Percentiles rank a stretch among this genome's conserved stretches.
phyloP scores from a whole-genome alignment of 2,888 invertebrate genomes.

The Apamea crenata region DNA sequence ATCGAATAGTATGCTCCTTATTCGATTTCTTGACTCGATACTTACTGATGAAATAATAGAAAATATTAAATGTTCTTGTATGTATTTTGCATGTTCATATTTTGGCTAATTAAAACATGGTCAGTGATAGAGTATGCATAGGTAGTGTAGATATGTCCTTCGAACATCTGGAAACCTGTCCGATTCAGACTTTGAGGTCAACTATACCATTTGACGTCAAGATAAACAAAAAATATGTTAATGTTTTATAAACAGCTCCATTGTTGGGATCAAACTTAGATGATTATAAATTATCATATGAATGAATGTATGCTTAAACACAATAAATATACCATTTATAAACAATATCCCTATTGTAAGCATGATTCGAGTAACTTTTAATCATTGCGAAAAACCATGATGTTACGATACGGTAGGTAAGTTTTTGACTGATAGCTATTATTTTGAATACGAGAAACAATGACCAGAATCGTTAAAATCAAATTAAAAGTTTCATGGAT shows the following conservation, averaged over 20 bases:
- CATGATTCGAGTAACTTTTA: not conserved
- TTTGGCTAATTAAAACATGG: not conserved
- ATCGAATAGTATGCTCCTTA: no score
- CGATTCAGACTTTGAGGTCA: constrained; percentile 61
- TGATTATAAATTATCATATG: constrained; percentile 9
- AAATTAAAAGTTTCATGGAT: not conserved
- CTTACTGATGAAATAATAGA: not conserved
- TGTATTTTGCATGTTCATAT: not conserved
- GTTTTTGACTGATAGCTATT: not conserved
- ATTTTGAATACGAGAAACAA: not conserved
- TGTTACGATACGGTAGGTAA: not conserved
- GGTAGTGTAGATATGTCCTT: not conserved
- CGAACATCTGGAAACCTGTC: constrained; percentile 31
- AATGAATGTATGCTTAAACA: not conserved
- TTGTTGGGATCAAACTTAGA: constrained; percentile 34
- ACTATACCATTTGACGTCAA: constrained; percentile 61
- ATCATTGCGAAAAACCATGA: not conserved
- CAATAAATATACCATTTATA: not conserved
- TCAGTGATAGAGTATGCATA: not conserved
- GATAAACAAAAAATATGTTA: constrained; percentile 56
- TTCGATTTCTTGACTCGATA: not conserved
- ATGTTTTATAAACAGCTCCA: constrained; percentile 41
- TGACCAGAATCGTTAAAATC: not conserved
- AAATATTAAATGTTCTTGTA: not conserved
- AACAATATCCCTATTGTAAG: not conserved